Conservation (phyloP, 2,797 vertebrate species). For the Hypotaenidia philippensis region DNA sequence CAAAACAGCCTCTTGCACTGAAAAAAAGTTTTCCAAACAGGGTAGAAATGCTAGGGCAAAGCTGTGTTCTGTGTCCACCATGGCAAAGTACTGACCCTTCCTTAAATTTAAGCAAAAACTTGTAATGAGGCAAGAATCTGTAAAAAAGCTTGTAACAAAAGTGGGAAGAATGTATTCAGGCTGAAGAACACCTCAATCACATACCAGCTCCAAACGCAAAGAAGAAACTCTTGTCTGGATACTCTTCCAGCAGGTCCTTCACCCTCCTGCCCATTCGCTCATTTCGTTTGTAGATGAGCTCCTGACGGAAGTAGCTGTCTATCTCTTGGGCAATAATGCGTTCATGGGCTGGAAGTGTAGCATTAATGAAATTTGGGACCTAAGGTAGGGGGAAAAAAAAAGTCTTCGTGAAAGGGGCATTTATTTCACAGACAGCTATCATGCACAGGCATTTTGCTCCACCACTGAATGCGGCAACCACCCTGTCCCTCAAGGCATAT, state of each 20-base stretch:
- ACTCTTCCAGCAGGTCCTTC: slow-evolving; percentile 86
- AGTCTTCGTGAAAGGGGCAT: neutral
- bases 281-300: slow-evolving; percentile 92
- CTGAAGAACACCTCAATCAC: slow-evolving; percentile 36
- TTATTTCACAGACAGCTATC: neutral
- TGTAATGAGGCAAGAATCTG: neutral
- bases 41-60: neutral
- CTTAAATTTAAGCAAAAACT: neutral
- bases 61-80: neutral
- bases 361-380: slow-evolving; percentile 91
- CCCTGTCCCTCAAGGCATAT: neutral
- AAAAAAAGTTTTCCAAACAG: neutral
- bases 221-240: slow-evolving; percentile 91
- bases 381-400: slow-evolving; percentile 38
- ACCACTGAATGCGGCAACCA: neutral
- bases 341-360: slow-evolving; percentile 86
- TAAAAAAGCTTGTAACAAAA: neutral
- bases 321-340: slow-evolving; percentile 89
- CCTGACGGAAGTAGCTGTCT: slow-evolving; percentile 89
- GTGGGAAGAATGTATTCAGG: neutral
- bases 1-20: neutral
- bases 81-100: neutral
- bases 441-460: neutral
- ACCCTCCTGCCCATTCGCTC: slow-evolving; percentile 89
- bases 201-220: slow-evolving; percentile 93